Base-by-base conservation (phyloP, 2,888 invertebrate genomes). In the Parthenolecanium corni region DNA sequence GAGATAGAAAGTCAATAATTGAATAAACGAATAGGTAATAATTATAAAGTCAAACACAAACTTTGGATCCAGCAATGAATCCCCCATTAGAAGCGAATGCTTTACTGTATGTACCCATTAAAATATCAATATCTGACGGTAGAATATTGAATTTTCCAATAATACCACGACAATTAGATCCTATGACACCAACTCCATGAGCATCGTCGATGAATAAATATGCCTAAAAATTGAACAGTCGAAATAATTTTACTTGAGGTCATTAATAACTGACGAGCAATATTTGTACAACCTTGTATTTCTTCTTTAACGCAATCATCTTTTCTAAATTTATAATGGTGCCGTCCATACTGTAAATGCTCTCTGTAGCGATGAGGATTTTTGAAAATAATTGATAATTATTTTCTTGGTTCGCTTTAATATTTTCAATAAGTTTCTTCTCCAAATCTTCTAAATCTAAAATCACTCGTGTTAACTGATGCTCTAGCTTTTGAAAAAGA, bases 131-230 rank as follows among this genome's bases (percentile, higher is more conserved):
- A 51, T 64, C 52, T 12, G 14, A 6, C 4, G 64, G 64, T 21
- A 51, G 18, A 9, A 56, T 38, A n/a, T 51, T n/a, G 5, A 47
- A 52, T 24, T 49, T 18, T n/a, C 57, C 58, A 14, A 47, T 49
- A 12, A 64, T 57, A n/a, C 64, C 64, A 51, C 23, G 23, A 1
- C 64, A 57, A n/a, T 44, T 18, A 3, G 40, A 18, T 23, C 64
- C 64, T 20, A 64, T 12, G 14, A 52, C 42, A 42, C 64, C 64
- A 3, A 64, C 57, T 1, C 57, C 52, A 31, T 64, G 64, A 16
- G 64, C 64, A 20, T 64, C 64, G n/a, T 64, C 64, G 14, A 64
- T 56, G 31, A 54, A 64, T 52, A 64, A 51, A 57, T 64, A 64
- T 18, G 57, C 49, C 64, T 64, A 16, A 20, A 42, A n/a, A 52